These are phyloP conservation scores for Aix galericulata DNA, from an alignment of 2,113 vertebrate genomes.

Conservation along the genomic window DNA sequence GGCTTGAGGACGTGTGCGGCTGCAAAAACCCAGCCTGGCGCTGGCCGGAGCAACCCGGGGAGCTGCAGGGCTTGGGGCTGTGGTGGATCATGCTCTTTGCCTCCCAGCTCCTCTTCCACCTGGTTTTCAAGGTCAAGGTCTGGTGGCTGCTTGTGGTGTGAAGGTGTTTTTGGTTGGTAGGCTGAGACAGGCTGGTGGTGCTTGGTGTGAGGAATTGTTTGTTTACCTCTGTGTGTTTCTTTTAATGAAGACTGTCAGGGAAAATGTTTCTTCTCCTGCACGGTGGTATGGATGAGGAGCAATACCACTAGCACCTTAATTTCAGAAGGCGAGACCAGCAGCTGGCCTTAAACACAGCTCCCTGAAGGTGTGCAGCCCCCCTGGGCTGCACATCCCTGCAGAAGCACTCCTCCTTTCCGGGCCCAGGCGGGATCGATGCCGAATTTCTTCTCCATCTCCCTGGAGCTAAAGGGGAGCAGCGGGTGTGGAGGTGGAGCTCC, in stretches of 20 bases:
- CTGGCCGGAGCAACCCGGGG: accelerated
- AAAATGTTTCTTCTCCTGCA: not conserved
- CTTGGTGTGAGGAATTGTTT: not conserved
- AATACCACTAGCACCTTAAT: not conserved
- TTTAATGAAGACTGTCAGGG: not conserved
- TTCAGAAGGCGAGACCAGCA: not conserved
- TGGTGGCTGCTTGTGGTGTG: not conserved
- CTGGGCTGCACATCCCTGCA: not conserved
- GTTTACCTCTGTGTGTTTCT: not conserved
- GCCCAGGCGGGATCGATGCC: not conserved
- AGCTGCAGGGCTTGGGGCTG: not conserved
- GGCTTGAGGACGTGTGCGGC: not conserved
- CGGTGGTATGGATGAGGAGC: not conserved
- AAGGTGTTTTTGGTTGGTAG: not conserved
- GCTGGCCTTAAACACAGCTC: not conserved
- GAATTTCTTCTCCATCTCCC: not conserved
- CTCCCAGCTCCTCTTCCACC: not conserved
- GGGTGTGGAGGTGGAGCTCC: too few species aligned
- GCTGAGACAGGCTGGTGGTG: not conserved
- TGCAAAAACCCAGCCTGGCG: not conserved
- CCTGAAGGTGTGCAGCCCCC: not conserved
- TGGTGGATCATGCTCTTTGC: not conserved
- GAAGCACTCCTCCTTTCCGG: not conserved
- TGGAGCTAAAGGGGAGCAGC: not conserved
- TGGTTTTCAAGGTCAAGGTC: not conserved